phyloP scores from a whole-genome alignment of 2,888 invertebrate genomes.

The Oasisia sp. region DNA sequence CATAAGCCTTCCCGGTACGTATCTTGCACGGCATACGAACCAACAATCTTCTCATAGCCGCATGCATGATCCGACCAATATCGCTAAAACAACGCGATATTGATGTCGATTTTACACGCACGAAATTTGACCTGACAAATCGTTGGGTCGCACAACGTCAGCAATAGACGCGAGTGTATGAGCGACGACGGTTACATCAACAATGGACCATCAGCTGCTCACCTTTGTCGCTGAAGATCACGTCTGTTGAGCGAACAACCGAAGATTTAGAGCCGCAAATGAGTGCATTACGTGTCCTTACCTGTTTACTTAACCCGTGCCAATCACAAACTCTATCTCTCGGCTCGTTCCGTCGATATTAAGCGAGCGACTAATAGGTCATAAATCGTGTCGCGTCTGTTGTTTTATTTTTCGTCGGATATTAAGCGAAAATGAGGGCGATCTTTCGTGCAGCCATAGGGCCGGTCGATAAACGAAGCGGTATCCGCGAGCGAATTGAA shows the following conservation, averaged over 20 bases:
- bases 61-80: background rate
- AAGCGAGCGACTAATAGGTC: background rate
- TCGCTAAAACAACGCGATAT: background rate
- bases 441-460: background rate
- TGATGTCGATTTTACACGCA: background rate
- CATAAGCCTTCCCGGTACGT: background rate
- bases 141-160: background rate
- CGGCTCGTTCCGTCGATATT: background rate
- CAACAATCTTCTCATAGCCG: background rate
- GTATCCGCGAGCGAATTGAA: background rate
- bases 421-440: conserved; percentile 17
- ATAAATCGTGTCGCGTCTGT: background rate
- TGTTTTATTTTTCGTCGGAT: conserved; percentile 4
- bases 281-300: background rate
- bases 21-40: background rate
- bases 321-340: conserved; percentile 5
- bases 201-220: background rate
- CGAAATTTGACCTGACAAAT: background rate
- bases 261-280: conserved; percentile 11
- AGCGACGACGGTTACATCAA: background rate
- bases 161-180: background rate
- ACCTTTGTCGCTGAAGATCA: background rate
- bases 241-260: background rate
- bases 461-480: background rate
- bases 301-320: conserved; percentile 8